Percentiles rank a stretch among this genome's conserved stretches.
Conservation (phyloP, 2,888 invertebrate species). For the Microdon myrmicae region DNA sequence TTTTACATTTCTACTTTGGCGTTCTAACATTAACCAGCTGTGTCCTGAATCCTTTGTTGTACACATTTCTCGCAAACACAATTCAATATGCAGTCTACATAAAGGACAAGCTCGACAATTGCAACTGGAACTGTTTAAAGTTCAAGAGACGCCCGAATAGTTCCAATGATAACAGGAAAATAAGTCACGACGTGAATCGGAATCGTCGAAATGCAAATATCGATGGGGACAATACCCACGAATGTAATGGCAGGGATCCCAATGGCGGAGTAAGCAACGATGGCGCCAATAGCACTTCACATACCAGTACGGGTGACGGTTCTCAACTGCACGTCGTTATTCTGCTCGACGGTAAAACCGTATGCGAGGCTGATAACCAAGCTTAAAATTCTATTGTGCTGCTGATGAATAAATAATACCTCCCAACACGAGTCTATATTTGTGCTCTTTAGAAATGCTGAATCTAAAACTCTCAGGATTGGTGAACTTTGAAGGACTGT, state of each 20-base stretch:
- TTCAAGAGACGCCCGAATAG: slow-evolving; percentile 3
- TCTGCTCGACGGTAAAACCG: slow-evolving; percentile 6
- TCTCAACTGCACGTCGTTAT: slow-evolving; percentile 33
- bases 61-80: slow-evolving; percentile 71
- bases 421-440: too few relatives aligned
- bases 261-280: slow-evolving; percentile 20
- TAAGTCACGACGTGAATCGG: slow-evolving; percentile 19
- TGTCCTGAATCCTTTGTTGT: slow-evolving; percentile 71
- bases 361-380: neutral
- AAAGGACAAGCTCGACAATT: slow-evolving; percentile 42
- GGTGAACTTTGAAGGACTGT: too few relatives aligned
- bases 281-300: slow-evolving; percentile 43
- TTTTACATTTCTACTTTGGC: slow-evolving; percentile 68
- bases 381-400: slow-evolving; percentile 5
- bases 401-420: slow-evolving; percentile 23
- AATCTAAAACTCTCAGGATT: too few relatives aligned
- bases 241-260: slow-evolving; percentile 1
- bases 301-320: slow-evolving; percentile 36
- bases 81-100: slow-evolving; percentile 56
- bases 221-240: neutral
- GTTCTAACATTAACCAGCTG: slow-evolving; percentile 69
- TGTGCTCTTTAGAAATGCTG: too few relatives aligned
- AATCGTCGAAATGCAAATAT: slow-evolving; percentile 20
- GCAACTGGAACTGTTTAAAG: slow-evolving; percentile 1
- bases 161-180: slow-evolving; percentile 17